Percentiles rank a stretch among this genome's conserved stretches.
Evolutionary conservation across 2,797 vertebrate species (phyloP).

Genomic region (Chelidonichthys spinosus): DNA sequence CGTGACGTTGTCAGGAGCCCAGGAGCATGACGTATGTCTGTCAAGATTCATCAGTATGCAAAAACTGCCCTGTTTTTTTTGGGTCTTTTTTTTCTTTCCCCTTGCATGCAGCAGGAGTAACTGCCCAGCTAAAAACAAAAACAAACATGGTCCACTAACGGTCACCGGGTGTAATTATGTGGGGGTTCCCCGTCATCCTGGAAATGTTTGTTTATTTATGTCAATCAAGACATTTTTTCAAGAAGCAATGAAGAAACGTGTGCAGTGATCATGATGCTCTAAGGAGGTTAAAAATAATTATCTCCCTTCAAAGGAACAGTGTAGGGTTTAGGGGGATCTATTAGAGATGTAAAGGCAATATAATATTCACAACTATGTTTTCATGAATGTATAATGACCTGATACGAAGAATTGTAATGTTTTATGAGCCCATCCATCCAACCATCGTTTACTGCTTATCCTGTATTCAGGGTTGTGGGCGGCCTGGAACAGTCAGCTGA

Average conservation of each 20-base stretch:
- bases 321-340: no score
- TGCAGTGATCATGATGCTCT: neutral
- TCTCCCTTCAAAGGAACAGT: no score
- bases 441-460: no score
- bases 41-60: conserved; percentile 81
- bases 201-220: neutral
- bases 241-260: neutral
- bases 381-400: no score
- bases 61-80: conserved; percentile 42
- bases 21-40: conserved; percentile 83
- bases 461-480: no score
- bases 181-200: neutral
- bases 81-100: conserved; percentile 2
- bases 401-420: no score
- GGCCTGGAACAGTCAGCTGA: no score
- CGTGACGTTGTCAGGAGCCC: conserved; percentile 76
- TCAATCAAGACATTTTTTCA: conserved; percentile 33
- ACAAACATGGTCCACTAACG: neutral
- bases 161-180: neutral
- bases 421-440: no score
- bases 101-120: conserved; percentile 12
- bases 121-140: conserved; percentile 12
- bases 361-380: no score
- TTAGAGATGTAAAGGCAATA: no score
- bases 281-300: neutral